Percentiles rank a stretch among this genome's conserved stretches.
Conservation (phyloP, 2,888 invertebrate species). For the Tetranychus piercei region DNA sequence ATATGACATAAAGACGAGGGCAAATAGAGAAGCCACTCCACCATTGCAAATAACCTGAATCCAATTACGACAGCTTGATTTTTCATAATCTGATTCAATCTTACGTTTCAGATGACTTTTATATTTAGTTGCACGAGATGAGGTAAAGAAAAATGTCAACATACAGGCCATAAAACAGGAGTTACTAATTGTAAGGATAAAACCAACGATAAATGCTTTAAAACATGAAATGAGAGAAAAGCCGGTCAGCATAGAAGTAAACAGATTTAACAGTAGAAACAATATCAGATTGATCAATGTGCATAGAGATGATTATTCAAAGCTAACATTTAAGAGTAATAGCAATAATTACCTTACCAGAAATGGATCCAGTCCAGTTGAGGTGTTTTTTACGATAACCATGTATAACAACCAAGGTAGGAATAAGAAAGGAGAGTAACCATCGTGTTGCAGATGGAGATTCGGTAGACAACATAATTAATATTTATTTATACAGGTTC, state of each 20-base stretch:
- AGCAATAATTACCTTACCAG: constrained; percentile 7
- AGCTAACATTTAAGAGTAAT: too few relatives aligned
- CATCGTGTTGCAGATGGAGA: constrained; percentile 10
- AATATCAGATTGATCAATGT: neutral
- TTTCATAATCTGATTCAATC: constrained; percentile 57
- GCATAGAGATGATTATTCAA: too few relatives aligned
- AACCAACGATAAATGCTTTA: constrained; percentile 40
- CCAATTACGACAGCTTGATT: constrained; percentile 73
- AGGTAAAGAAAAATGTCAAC: constrained; percentile 55
- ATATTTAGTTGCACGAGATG: constrained; percentile 62
- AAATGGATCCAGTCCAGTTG: neutral
- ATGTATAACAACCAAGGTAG: neutral
- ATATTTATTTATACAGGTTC: too few relatives aligned
- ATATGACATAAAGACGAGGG: constrained; percentile 56
- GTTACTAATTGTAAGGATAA: constrained; percentile 55
- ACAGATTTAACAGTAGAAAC: neutral
- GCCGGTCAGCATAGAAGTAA: too few relatives aligned
- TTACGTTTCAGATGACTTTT: constrained; percentile 40
- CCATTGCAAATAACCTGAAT: constrained; percentile 69
- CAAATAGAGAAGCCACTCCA: constrained; percentile 63
- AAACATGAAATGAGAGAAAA: neutral
- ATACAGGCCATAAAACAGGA: constrained; percentile 54
- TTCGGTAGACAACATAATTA: neutral
- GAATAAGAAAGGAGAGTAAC: constrained; percentile 5
- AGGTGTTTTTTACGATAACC: constrained; percentile 7